Evolutionary conservation across 2,888 invertebrate species (phyloP).

Genomic region (Orthosia gracilis): DNA sequence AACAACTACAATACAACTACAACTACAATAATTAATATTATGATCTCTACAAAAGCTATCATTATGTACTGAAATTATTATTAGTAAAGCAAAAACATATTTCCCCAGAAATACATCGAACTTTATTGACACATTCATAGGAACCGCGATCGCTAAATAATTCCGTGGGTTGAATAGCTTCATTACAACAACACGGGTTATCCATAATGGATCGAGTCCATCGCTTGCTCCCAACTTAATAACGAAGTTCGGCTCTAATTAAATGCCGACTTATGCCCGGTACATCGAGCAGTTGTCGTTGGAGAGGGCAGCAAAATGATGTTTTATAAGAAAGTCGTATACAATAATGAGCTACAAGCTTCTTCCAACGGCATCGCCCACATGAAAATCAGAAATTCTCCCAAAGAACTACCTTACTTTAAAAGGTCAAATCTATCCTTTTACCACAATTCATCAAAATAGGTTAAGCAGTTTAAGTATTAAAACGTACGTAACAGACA

Average conservation of each 20-base stretch:
- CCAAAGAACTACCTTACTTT: too few relatives aligned
- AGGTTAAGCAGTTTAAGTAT: too few relatives aligned
- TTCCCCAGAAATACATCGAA: slow-evolving; percentile 28
- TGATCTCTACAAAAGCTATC: background rate
- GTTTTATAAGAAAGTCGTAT: background rate
- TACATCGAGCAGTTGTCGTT: slow-evolving; percentile 55
- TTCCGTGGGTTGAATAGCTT: slow-evolving; percentile 79
- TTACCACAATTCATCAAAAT: too few relatives aligned
- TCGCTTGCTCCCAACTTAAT: slow-evolving; percentile 70
- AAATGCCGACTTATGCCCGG: slow-evolving; percentile 77
- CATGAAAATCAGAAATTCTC: too few relatives aligned
- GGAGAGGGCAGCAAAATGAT: slow-evolving; percentile 52
- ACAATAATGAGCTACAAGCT: background rate
- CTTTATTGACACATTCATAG: slow-evolving; percentile 45
- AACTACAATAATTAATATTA: background rate
- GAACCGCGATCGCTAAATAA: slow-evolving; percentile 64
- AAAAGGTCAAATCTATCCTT: too few relatives aligned
- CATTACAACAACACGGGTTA: slow-evolving; percentile 81
- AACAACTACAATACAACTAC: too few relatives aligned
- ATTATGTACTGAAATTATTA: background rate
- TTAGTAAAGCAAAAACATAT: slow-evolving; percentile 1
- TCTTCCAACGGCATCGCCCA: too few relatives aligned
- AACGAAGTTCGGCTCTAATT: slow-evolving; percentile 82
- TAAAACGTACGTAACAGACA: too few relatives aligned
- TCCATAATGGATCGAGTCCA: slow-evolving; percentile 81